phyloP scores from a whole-genome alignment of 2,888 invertebrate species.

The Gortyna flavago region DNA sequence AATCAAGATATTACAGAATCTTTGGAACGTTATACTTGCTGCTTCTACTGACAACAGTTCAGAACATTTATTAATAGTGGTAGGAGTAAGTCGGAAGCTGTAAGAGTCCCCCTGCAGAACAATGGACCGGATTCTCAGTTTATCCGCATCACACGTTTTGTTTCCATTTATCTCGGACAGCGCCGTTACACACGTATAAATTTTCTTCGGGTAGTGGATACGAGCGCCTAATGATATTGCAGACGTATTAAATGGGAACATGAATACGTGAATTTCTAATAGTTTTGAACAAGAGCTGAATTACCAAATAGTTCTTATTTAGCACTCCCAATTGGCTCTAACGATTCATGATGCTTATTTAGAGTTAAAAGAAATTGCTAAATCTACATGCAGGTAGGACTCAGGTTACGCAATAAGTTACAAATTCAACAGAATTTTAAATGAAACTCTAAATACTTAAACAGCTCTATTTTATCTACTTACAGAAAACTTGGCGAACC shows the following conservation, averaged over 20 bases:
- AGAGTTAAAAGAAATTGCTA: not conserved
- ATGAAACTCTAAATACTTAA: not conserved
- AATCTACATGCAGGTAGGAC: not conserved
- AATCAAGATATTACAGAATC: not conserved
- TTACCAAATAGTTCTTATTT: not conserved
- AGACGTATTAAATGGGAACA: slow-evolving; percentile 18
- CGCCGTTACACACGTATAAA: slow-evolving; percentile 56
- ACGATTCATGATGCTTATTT: not conserved
- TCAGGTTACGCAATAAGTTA: not conserved
- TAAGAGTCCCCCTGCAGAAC: slow-evolving; percentile 63
- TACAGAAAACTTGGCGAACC: not conserved
- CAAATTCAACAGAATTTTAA: not conserved
- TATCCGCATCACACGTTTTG: slow-evolving; percentile 66
- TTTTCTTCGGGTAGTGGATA: slow-evolving; percentile 39
- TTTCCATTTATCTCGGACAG: slow-evolving; percentile 61
- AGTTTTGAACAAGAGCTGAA: not conserved
- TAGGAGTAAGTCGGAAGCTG: slow-evolving; percentile 27
- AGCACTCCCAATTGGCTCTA: not conserved
- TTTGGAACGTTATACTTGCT: not conserved
- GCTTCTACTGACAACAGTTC: not conserved
- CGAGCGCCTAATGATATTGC: slow-evolving; percentile 37
- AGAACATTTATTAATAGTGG: not conserved
- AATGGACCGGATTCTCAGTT: slow-evolving; percentile 67
- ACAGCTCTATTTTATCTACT: not conserved
- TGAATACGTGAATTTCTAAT: not conserved